phyloP scores from a whole-genome alignment of 2,797 vertebrate genomes.

The Eupleurogrammus muticus region DNA sequence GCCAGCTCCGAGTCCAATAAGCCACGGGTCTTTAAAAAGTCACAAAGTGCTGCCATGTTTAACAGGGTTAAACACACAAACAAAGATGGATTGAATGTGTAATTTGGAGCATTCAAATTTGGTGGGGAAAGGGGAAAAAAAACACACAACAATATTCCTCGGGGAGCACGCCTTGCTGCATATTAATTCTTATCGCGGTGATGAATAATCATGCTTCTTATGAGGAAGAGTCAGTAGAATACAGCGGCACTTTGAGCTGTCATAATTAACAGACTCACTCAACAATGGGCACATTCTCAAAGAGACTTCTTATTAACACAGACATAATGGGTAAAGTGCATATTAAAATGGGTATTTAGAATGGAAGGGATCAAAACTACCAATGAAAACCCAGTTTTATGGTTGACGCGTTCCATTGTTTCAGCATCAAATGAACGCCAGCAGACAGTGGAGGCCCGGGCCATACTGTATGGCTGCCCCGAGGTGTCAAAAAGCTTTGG shows the following conservation, averaged over 20 bases:
- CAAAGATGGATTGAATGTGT: slow-evolving; percentile 82
- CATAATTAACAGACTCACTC: slow-evolving; percentile 82
- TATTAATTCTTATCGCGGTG: slow-evolving; percentile 84
- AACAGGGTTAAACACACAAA: slow-evolving; percentile 85
- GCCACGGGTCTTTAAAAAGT: slow-evolving; percentile 75
- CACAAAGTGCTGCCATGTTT: slow-evolving; percentile 75
- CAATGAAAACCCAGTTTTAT: slow-evolving; percentile 73
- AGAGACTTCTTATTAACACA: slow-evolving; percentile 79
- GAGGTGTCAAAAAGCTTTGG: slow-evolving; percentile 68
- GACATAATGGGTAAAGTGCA: slow-evolving; percentile 74
- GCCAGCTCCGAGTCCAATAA: slow-evolving; percentile 73
- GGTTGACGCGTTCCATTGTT: slow-evolving; percentile 69
- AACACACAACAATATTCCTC: slow-evolving; percentile 70
- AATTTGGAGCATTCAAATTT: slow-evolving; percentile 83
- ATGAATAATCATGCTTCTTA: slow-evolving; percentile 82
- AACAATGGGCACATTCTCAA: slow-evolving; percentile 80
- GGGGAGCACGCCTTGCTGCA: slow-evolving; percentile 71
- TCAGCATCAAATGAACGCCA: slow-evolving; percentile 60
- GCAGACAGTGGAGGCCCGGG: slow-evolving; percentile 45
- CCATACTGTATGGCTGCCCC: slow-evolving; percentile 59
- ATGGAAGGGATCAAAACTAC: slow-evolving; percentile 74
- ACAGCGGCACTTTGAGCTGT: slow-evolving; percentile 77
- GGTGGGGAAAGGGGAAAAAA: slow-evolving; percentile 35
- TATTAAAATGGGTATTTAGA: slow-evolving; percentile 77
- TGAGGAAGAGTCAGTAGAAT: slow-evolving; percentile 78